Conservation (phyloP, 2,113 vertebrate genomes). For the Rana temporaria region DNA sequence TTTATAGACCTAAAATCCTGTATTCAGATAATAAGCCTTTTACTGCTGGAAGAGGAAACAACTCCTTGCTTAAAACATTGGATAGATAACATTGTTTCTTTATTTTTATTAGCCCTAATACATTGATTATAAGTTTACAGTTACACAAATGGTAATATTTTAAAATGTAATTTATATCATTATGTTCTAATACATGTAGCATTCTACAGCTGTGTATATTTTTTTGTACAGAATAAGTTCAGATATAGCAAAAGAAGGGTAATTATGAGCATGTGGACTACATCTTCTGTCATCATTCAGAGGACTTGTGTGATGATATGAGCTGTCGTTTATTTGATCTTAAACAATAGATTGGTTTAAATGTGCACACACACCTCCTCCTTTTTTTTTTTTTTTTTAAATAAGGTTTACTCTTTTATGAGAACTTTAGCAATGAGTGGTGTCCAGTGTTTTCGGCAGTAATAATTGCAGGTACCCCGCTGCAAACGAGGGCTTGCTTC, state of each 20-base stretch:
- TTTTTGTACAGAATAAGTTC: slow-evolving; percentile 36
- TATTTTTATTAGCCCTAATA: background rate
- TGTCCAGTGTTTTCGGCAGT: background rate
- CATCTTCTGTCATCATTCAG: background rate
- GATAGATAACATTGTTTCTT: background rate
- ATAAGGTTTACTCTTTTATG: background rate
- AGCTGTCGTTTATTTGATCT: background rate
- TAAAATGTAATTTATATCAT: slow-evolving; percentile 37
- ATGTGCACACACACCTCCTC: background rate
- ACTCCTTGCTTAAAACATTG: background rate
- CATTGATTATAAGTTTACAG: slow-evolving; percentile 16
- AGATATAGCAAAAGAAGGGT: slow-evolving; percentile 9
- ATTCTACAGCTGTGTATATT: slow-evolving; percentile 20
- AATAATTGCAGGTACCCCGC: slow-evolving; percentile 2
- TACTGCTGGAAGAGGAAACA: slow-evolving; percentile 25
- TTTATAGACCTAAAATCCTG: background rate
- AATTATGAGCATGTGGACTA: background rate
- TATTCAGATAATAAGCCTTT: slow-evolving; percentile 4
- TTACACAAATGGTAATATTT: slow-evolving; percentile 20
- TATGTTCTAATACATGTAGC: slow-evolving; percentile 10
- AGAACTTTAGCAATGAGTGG: background rate
- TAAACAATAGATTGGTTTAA: background rate
- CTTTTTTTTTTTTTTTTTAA: background rate
- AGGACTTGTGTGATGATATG: background rate
- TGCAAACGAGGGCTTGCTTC: background rate